phyloP scores from a whole-genome alignment of 2,888 invertebrate species.

The Pemphredon lugubris region DNA sequence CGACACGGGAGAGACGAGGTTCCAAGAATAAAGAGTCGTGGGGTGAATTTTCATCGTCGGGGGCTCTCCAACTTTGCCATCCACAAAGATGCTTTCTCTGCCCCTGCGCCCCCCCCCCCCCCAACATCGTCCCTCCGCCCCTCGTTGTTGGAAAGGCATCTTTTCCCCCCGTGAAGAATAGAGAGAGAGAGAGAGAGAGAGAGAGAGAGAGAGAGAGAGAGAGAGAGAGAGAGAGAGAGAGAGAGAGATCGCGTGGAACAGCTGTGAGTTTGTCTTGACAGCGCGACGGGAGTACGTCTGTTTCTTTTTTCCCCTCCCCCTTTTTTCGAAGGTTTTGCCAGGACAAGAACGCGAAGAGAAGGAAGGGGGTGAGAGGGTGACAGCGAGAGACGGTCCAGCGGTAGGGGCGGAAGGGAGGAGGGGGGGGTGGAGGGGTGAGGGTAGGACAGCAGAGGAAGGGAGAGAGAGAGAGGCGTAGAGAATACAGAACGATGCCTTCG shows the following conservation, averaged over 20 bases:
- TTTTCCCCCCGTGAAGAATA: conserved; percentile 21
- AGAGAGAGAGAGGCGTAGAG: conserved; percentile 34
- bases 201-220: too few relatives aligned
- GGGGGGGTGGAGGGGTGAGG: conserved; percentile 1
- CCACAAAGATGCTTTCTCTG: conserved; percentile 1
- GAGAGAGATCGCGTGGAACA: conserved; percentile 58
- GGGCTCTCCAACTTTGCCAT: conserved; percentile 17
- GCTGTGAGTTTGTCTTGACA: conserved; percentile 55
- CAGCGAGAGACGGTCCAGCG: conserved; percentile 6
- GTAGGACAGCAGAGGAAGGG: conserved; percentile 17
- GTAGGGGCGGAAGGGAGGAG: not conserved
- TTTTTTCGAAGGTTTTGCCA: conserved; percentile 54
- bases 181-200: too few relatives aligned
- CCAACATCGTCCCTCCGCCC: not conserved
- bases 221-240: too few relatives aligned
- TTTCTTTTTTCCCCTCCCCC: conserved; percentile 32
- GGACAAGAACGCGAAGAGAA: conserved; percentile 29
- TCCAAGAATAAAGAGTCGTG: conserved; percentile 72
- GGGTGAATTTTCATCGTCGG: conserved; percentile 72
- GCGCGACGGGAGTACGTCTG: conserved; percentile 39
- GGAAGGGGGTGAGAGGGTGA: not conserved
- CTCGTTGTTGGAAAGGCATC: conserved; percentile 20
- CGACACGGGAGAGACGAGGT: conserved; percentile 54
- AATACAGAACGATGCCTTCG: conserved; percentile 77
- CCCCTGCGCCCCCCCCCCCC: conserved; percentile 1